phyloP scores from a whole-genome alignment of 2,113 vertebrate genomes.

The Beaufortia kweichowensis region DNA sequence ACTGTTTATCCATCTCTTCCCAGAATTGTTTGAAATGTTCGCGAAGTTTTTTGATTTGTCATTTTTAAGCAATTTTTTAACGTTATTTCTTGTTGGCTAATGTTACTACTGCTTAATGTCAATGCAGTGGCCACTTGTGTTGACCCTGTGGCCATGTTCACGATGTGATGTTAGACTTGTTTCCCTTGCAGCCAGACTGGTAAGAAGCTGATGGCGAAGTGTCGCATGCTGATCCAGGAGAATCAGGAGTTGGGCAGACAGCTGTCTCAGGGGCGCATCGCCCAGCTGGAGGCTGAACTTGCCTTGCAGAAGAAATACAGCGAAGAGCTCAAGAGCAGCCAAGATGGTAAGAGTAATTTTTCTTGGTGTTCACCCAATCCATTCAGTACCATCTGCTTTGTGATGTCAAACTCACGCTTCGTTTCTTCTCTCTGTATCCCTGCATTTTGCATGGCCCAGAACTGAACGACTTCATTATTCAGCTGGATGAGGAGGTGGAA shows the following conservation, averaged over 20 bases:
- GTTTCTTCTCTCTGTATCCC: not conserved
- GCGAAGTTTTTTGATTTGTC: not conserved
- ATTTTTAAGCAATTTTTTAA: not conserved
- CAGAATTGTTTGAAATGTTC: conserved; percentile 4
- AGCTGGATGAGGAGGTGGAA: conserved; percentile 98
- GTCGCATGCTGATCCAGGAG: conserved; percentile 99
- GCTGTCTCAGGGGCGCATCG: conserved; percentile 98
- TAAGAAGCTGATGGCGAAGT: conserved; percentile 99
- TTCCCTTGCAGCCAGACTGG: conserved; percentile 99
- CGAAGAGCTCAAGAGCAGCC: conserved; percentile 99
- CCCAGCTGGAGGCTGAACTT: conserved; percentile 98
- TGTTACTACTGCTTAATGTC: conserved; percentile 14
- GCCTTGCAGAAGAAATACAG: conserved; percentile 99
- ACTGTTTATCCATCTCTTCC: conserved; percentile 17
- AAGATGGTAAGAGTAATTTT: conserved; percentile 86
- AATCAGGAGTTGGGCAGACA: conserved; percentile 99
- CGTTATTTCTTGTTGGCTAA: not conserved
- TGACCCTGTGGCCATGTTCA: conserved; percentile 71
- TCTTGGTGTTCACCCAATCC: not conserved
- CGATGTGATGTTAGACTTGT: conserved; percentile 95
- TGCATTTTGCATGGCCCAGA: conserved; percentile 71
- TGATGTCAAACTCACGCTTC: not conserved
- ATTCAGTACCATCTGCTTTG: not conserved
- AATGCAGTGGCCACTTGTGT: conserved; percentile 33
- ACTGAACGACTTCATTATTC: conserved; percentile 99